Evolutionary conservation across 2,113 vertebrate species (phyloP).

Genomic region (Solenodon paradoxus): DNA sequence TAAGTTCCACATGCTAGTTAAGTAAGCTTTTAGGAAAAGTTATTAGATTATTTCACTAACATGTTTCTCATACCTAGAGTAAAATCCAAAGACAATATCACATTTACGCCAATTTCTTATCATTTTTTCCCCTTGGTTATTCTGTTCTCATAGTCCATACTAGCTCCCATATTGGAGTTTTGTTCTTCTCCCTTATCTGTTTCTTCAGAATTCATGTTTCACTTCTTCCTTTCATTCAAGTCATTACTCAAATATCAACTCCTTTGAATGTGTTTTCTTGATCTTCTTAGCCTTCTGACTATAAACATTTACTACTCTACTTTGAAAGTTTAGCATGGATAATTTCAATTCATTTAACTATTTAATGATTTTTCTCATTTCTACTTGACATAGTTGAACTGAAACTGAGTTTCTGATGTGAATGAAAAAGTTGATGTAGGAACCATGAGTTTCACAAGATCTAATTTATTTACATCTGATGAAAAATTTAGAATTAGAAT

Average conservation of each 20-base stretch:
- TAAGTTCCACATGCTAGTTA: neutral
- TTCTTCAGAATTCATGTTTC: neutral
- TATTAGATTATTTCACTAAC: neutral
- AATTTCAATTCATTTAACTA: neutral
- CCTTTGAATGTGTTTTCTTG: neutral
- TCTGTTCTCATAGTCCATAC: neutral
- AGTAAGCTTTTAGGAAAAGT: neutral
- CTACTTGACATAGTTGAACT: neutral
- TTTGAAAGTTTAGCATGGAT: neutral
- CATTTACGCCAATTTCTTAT: neutral
- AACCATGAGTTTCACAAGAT: neutral
- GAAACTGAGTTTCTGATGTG: neutral
- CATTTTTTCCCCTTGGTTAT: neutral
- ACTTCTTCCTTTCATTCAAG: neutral
- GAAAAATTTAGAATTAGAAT: neutral
- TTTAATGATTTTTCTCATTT: neutral
- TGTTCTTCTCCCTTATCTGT: neutral
- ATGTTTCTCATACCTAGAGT: neutral
- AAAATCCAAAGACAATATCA: neutral
- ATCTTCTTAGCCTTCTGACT: neutral
- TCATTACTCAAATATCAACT: neutral
- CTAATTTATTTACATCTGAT: neutral
- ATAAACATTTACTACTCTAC: neutral
- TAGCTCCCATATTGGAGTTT: neutral
- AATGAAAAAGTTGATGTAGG: neutral